phyloP scores from a whole-genome alignment of 2,113 vertebrate species.

The Pseudorasbora parva region DNA sequence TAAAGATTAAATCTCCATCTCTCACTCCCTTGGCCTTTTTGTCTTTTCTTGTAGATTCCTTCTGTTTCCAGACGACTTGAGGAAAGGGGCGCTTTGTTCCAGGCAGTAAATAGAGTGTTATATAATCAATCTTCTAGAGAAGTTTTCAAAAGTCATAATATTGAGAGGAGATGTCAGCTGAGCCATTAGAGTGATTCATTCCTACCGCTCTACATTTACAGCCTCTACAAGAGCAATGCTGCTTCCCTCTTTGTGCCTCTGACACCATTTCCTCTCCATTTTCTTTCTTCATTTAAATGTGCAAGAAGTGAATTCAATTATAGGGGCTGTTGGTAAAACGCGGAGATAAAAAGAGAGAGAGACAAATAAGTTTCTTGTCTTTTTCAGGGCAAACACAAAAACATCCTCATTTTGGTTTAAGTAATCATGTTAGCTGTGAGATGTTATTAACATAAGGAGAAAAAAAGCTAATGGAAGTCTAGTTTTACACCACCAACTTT shows the following conservation, averaged over 20 bases:
- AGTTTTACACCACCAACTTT: background rate
- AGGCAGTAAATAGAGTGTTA: conserved; percentile 80
- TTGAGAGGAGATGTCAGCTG: conserved; percentile 80
- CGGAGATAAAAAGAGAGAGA: conserved; percentile 12
- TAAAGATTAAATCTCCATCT: conserved; percentile 13
- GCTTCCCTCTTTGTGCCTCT: conserved; percentile 70
- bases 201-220: conserved; percentile 80
- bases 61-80: conserved; percentile 42
- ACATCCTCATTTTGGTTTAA: background rate
- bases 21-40: background rate
- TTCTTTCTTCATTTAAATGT: conserved; percentile 80
- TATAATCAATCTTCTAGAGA: conserved; percentile 80
- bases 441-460: background rate
- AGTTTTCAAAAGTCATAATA: conserved; percentile 80
- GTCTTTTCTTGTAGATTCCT: conserved; percentile 20
- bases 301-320: conserved; percentile 78
- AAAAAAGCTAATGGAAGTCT: background rate
- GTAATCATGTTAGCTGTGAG: conserved; percentile 6
- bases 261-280: conserved; percentile 79
- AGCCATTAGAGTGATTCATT: conserved; percentile 84
- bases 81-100: conserved; percentile 56
- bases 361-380: conserved; percentile 1
- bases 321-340: conserved; percentile 47
- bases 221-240: conserved; percentile 79
- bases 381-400: background rate